These are phyloP conservation scores for Hetaerina titia DNA, from an alignment of 2,888 invertebrate genomes.

Conservation along the genomic window DNA sequence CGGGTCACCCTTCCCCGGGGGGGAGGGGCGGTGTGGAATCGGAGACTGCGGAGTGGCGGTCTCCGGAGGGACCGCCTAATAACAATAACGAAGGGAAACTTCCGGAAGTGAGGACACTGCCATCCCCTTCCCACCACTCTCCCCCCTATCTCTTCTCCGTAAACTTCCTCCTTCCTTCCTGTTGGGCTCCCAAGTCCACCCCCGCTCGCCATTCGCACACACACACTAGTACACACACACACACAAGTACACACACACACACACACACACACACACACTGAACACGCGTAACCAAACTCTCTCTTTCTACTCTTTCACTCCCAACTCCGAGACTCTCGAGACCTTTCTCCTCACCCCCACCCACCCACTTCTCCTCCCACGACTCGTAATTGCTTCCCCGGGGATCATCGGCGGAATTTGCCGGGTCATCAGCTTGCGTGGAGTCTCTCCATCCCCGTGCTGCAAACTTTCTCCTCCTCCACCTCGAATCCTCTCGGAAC, in stretches of 20 bases:
- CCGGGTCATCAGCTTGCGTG: slow-evolving; percentile 26
- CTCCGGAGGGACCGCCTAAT: too few relatives aligned
- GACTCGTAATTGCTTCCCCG: neutral
- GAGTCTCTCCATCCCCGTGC: neutral
- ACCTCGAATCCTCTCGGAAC: neutral
- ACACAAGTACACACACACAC: neutral
- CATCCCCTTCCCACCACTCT: neutral
- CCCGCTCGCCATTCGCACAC: too few relatives aligned
- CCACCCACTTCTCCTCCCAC: slow-evolving; percentile 16
- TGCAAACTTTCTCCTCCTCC: neutral
- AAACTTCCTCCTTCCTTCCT: neutral
- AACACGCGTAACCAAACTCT: neutral
- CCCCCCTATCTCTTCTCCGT: neutral
- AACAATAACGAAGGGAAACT: too few relatives aligned
- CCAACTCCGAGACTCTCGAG: neutral
- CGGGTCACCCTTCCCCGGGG: too few relatives aligned
- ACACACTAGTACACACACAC: too few relatives aligned
- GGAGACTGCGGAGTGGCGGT: too few relatives aligned
- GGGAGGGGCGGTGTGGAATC: too few relatives aligned
- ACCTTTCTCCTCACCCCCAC: neutral
- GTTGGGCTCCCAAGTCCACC: too few relatives aligned
- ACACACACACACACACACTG: neutral
- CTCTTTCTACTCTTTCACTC: slow-evolving; percentile 10
- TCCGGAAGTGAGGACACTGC: too few relatives aligned
- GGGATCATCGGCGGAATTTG: slow-evolving; percentile 42